Percentiles rank a stretch among this genome's conserved stretches.
These are phyloP conservation scores for Mesocricetus auratus DNA, from an alignment of 2,113 vertebrate genomes.

Conservation along the genomic window DNA sequence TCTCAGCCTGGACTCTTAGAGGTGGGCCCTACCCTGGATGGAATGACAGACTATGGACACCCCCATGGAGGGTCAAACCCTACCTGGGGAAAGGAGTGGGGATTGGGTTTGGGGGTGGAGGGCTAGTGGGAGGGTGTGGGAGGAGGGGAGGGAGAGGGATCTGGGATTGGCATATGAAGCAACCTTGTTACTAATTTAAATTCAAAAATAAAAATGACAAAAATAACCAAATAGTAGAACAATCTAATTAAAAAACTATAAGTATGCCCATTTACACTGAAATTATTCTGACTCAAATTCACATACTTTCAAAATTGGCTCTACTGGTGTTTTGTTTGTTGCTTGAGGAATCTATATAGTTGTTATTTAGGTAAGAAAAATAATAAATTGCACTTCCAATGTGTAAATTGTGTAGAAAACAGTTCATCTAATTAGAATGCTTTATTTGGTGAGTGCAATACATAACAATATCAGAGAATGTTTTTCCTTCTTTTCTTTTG, in stretches of 20 bases:
- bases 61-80: too few relatives aligned
- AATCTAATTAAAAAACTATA: conserved; percentile 8
- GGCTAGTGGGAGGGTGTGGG: too few relatives aligned
- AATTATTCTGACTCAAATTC: background rate
- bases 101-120: too few relatives aligned
- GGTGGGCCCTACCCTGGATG: too few relatives aligned
- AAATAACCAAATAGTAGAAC: too few relatives aligned
- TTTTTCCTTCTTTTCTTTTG: background rate
- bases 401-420: background rate
- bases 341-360: background rate
- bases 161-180: too few relatives aligned
- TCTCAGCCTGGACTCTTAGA: too few relatives aligned
- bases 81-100: too few relatives aligned
- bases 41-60: too few relatives aligned
- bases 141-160: too few relatives aligned
- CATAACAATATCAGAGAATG: background rate
- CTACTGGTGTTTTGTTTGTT: background rate
- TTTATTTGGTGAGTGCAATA: background rate
- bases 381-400: background rate
- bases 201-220: too few relatives aligned
- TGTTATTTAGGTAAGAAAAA: background rate
- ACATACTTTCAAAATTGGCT: background rate
- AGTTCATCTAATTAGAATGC: background rate
- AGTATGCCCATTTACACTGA: background rate
- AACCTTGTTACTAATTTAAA: too few relatives aligned